Conservation (phyloP, 2,113 vertebrate species). For the Tetrao urogallus region DNA sequence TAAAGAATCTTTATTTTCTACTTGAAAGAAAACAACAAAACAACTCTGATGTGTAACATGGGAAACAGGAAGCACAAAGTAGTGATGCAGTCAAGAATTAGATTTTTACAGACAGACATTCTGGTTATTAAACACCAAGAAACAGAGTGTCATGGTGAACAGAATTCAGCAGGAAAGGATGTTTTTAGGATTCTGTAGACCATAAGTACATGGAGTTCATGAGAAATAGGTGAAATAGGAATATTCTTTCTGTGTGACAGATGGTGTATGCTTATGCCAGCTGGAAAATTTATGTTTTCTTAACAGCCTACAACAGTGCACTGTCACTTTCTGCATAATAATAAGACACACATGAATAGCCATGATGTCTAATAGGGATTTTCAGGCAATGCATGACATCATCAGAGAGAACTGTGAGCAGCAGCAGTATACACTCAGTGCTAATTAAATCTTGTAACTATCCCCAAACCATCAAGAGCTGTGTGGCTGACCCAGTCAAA, state of each 20-base stretch:
- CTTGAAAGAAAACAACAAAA: not conserved
- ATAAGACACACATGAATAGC: not conserved
- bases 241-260: not conserved
- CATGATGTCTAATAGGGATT: not conserved
- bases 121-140: not conserved
- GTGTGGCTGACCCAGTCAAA: not conserved
- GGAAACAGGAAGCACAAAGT: not conserved
- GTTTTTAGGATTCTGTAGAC: not conserved
- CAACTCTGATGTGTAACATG: not conserved
- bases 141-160: rapidly evolving
- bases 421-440: not conserved
- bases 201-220: not conserved
- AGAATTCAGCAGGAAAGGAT: not conserved
- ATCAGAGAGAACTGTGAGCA: not conserved
- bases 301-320: not conserved
- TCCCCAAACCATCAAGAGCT: not conserved
- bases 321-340: rapidly evolving
- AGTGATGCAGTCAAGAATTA: not conserved
- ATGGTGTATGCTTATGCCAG: not conserved
- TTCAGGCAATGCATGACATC: not conserved
- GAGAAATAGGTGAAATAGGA: not conserved
- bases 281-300: not conserved
- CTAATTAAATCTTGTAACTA: not conserved
- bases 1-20: not conserved
- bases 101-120: not conserved